These are phyloP conservation scores for Bergia puertoricense DNA, from an alignment of 92 coral and sea anemone species.

Conservation along the genomic window DNA sequence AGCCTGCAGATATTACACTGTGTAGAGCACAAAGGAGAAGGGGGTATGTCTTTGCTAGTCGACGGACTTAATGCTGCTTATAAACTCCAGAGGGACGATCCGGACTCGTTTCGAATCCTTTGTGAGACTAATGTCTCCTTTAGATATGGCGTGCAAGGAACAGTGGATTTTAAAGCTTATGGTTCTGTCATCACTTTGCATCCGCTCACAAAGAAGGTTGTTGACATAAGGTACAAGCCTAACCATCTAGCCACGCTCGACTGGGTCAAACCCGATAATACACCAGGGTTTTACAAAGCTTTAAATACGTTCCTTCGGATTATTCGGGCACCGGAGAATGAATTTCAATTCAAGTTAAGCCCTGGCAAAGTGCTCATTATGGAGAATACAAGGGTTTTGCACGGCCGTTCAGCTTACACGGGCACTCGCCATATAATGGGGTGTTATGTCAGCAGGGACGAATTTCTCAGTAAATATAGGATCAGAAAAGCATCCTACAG, in stretches of 20 bases:
- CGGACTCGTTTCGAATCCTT: constrained; percentile 7
- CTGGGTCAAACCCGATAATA: neutral
- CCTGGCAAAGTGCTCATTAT: constrained; percentile 8
- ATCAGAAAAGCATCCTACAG: neutral
- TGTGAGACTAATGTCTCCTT: neutral
- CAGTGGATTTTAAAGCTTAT: neutral
- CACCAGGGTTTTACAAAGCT: constrained; percentile 18
- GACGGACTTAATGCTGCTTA: constrained; percentile 32
- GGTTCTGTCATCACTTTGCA: constrained; percentile 4
- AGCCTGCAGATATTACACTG: constrained; percentile 32
- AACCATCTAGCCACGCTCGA: neutral
- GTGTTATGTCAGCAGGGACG: neutral
- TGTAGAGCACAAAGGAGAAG: constrained; percentile 24
- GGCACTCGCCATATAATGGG: neutral
- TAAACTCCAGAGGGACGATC: constrained; percentile 10
- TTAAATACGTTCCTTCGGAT: neutral
- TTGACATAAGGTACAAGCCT: neutral
- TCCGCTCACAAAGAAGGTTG: constrained; percentile 13
- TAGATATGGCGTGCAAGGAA: neutral
- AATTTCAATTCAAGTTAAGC: constrained; percentile 21
- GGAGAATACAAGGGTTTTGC: constrained; percentile 27
- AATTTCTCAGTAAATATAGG: neutral
- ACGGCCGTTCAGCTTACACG: constrained; percentile 32
- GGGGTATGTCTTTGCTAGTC: constrained; percentile 26
- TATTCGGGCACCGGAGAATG: constrained; percentile 21